Evolutionary conservation across 2,888 invertebrate genomes (phyloP), one percentile per base, ranked within the genome.

Genomic region (Monoplex corrugatus): DNA sequence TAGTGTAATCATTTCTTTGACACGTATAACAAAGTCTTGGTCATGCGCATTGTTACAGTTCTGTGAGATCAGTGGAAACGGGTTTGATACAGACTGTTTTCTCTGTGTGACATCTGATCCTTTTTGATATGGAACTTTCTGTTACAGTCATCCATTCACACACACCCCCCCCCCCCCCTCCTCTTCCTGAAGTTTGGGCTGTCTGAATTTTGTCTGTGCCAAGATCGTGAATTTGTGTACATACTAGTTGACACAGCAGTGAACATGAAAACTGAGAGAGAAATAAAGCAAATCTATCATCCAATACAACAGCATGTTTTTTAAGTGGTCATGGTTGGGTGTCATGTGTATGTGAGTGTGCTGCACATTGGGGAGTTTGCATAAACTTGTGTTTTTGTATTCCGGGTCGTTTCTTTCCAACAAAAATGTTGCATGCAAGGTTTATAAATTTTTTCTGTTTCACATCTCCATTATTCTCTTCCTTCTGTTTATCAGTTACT

Each of bases 271-370:
- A 84, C 28, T 84, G 84, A 84, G 57, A 84, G 57, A 50, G 43
- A 80, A 80, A 68, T 84, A 84, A 84, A 84, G 32, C 45, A 84
- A 57, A 84, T 84, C 84, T 84, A 84, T 84, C 84, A 84, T 84
- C 84, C 45, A 32, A 6, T 23, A 23, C 1, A 23, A 50, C 19
- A 13, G 50, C 50, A 50, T 19, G 8, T 50, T 50, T 50, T 19
- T 19, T 50, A 50, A 50, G 50, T 8, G 10, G 8, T 50, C 8
- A 50, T 13, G 50, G 10, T 8, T 19, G 50, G 50, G 50, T 13
- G 8, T 13, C 50, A 50, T 50, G 19, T 57, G 2, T 57, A 5
- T 23, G 16, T 5, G 2, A 5, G 10, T 2, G 57, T 57, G 57
- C 57, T 23, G 16, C 3, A 57, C 57, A 57, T 57, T 28, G 2